These are phyloP conservation scores for Anoplius nigerrimus DNA, from an alignment of 2,888 invertebrate species.

Conservation along the genomic window DNA sequence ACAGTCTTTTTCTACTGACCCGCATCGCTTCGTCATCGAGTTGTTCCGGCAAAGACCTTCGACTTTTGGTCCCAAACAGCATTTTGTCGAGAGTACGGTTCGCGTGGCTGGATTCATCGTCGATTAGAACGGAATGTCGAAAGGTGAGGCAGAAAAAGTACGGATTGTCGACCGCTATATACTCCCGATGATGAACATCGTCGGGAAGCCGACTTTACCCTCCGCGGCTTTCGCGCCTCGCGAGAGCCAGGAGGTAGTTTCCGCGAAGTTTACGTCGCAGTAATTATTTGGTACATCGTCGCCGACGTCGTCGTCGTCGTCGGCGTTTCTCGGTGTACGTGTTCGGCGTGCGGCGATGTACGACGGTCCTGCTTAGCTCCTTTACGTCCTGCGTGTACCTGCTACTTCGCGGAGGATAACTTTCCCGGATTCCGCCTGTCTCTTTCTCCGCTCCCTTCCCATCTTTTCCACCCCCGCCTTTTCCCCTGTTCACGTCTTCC, in stretches of 20 bases:
- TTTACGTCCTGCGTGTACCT: not conserved
- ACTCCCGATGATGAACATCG: slow-evolving; percentile 20
- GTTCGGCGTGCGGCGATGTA: not conserved
- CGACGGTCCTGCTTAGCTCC: not conserved
- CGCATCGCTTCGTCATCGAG: no score
- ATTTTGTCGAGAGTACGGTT: no score
- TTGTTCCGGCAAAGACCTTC: no score
- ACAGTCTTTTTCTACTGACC: no score
- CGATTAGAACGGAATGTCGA: no score
- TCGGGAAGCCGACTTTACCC: slow-evolving; percentile 27
- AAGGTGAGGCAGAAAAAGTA: no score
- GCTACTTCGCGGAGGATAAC: not conserved
- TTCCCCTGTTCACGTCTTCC: not conserved
- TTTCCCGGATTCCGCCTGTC: not conserved
- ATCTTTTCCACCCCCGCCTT: no score
- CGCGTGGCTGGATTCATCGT: no score
- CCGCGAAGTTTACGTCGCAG: slow-evolving; percentile 36
- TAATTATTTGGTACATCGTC: slow-evolving; percentile 31
- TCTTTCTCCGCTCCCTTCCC: not conserved
- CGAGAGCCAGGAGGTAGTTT: slow-evolving; percentile 27
- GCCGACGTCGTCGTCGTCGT: not conserved
- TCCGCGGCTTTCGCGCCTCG: slow-evolving; percentile 6
- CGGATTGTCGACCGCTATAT: no score
- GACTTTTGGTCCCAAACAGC: no score
- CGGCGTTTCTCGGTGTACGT: slow-evolving; percentile 5